Conservation (phyloP, 2,888 invertebrate species). For the Orchesellides sinensis region DNA sequence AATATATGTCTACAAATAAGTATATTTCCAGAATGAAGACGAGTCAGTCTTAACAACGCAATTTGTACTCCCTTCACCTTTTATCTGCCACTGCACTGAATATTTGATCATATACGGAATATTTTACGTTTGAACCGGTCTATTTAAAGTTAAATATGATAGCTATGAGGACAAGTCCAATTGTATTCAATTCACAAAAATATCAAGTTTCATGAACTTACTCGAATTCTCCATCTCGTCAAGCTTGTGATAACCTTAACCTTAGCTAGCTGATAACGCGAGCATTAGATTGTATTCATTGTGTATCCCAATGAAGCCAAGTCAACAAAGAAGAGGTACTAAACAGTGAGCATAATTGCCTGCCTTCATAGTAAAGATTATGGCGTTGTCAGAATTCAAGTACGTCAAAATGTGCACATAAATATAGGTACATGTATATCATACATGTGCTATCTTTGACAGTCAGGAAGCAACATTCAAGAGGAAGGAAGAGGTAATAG, state of each 20-base stretch:
- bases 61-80: no score
- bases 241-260: background rate
- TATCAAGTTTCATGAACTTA: background rate
- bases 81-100: no score
- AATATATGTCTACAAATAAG: no score
- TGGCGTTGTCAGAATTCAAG: conserved; percentile 14
- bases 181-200: background rate
- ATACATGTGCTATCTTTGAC: background rate
- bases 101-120: no score
- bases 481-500: conserved; percentile 21
- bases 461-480: conserved; percentile 32
- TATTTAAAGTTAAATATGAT: no score
- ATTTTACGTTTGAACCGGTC: no score
- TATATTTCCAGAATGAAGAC: no score
- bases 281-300: background rate
- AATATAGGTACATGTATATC: background rate
- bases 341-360: background rate
- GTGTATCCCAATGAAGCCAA: background rate
- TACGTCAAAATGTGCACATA: background rate
- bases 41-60: no score
- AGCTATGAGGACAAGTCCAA: no score
- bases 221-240: background rate
- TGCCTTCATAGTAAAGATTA: background rate
- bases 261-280: background rate
- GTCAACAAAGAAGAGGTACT: conserved; percentile 17